These are phyloP conservation scores for Tupaia tana DNA, from an alignment of 2,113 vertebrate species.

Conservation along the genomic window DNA sequence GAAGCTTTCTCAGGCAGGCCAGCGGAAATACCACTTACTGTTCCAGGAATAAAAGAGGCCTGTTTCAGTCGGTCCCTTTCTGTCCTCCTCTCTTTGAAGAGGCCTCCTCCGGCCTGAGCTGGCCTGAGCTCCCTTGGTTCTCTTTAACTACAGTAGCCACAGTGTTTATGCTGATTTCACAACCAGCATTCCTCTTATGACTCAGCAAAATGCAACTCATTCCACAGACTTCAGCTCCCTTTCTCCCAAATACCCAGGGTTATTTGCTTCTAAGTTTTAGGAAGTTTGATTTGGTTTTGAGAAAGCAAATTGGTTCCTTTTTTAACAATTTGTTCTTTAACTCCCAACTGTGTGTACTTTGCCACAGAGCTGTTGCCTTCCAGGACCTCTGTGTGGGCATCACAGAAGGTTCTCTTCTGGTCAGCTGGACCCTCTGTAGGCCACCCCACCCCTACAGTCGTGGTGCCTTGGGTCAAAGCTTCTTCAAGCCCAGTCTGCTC, in stretches of 20 bases:
- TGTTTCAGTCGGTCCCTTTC: constrained; percentile 39
- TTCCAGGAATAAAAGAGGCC: constrained; percentile 70
- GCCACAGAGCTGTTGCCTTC: background rate
- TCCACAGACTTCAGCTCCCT: constrained; percentile 15
- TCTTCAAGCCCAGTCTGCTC: constrained; percentile 37
- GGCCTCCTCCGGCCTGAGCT: background rate
- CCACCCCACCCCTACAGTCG: background rate
- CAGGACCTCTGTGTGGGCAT: background rate
- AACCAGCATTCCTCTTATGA: constrained; percentile 6
- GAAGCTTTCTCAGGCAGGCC: constrained; percentile 12
- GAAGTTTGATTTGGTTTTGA: constrained; percentile 39
- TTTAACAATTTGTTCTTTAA: background rate
- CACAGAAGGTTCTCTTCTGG: background rate
- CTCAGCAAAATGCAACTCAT: background rate
- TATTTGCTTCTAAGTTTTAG: background rate
- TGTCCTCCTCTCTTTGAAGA: constrained; percentile 37
- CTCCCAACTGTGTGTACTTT: background rate
- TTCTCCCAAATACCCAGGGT: background rate
- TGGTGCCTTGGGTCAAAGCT: constrained; percentile 72
- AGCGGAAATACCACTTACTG: background rate
- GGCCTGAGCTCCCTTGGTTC: constrained; percentile 21
- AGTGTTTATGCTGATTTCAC: background rate
- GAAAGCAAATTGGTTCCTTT: constrained; percentile 35
- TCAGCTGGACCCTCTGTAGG: background rate
- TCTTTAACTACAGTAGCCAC: constrained; percentile 44